Percentiles rank a stretch among this genome's conserved stretches.
phyloP scores from a whole-genome alignment of 2,888 invertebrate species.

The Heliconius ethilla region DNA sequence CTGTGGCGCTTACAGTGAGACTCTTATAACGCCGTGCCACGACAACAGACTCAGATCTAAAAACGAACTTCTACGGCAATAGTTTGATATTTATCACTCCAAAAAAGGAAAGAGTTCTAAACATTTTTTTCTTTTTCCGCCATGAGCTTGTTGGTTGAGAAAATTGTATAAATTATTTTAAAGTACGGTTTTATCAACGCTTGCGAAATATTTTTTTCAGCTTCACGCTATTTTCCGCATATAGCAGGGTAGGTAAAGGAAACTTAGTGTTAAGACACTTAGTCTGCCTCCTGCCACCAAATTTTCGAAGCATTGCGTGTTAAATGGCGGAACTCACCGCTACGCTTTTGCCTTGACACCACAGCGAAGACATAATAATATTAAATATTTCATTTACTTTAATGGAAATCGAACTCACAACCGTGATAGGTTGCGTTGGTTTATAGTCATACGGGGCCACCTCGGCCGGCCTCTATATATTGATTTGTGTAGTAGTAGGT shows the following conservation, averaged over 20 bases:
- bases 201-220: background rate
- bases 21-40: background rate
- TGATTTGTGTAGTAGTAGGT: too few relatives aligned
- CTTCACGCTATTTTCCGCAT: background rate
- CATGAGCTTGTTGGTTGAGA: constrained; percentile 18
- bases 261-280: background rate
- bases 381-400: too few relatives aligned
- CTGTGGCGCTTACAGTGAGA: background rate
- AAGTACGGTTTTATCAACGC: background rate
- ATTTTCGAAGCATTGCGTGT: background rate
- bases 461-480: too few relatives aligned
- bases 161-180: constrained; percentile 35
- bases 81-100: constrained; percentile 12
- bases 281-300: background rate
- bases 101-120: constrained; percentile 8
- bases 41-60: constrained; percentile 5
- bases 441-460: too few relatives aligned
- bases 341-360: background rate
- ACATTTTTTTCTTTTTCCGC: constrained; percentile 11
- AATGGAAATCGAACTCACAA: background rate
- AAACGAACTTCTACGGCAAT: background rate
- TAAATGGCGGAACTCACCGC: background rate
- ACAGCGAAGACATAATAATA: too few relatives aligned
- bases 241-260: background rate
- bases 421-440: too few relatives aligned